Base-by-base conservation (phyloP, 2,888 invertebrate genomes). In the Dione juno region DNA sequence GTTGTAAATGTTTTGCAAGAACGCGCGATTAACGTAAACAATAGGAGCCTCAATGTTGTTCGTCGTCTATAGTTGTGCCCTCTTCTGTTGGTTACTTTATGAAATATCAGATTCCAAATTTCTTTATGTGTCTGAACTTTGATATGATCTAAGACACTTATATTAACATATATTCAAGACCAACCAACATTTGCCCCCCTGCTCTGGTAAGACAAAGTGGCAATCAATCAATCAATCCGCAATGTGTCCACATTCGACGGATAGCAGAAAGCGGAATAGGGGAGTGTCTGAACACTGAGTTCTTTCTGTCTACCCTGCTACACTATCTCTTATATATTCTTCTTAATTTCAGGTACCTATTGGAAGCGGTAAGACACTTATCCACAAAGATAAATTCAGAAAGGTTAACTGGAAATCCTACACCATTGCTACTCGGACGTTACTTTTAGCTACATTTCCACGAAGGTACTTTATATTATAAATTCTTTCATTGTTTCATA, bases 351-450 rank as follows among this genome's bases (percentile, higher is more conserved):
- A 92, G 93, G 77, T 94, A 35, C 85, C 88, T 63, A 92, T 94
- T 73, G 94, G 94, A 59, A 88, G 87, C 72, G 91, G 93, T 0
- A 88, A 87, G 70, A 93, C 93, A 0, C 76, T 88, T 65, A 86
- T 94, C 73, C 88, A 88, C 63, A 84, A 78, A 67, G 86, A 88
- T 40, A 84, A 90, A 69, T 93, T 82, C 71, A 83, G 82, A 37
- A 87, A 84, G 77, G 86, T 94, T 0, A 93, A 93, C 72, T 94
- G 93, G 93, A 86, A 82, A 66, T 88, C 90, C 1, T 92, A 90
- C 74, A 90, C 93, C 0, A 84, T 88, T 14, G 94, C 94, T 6
- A 94, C 94, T 1, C 80, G 94, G 52, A 88, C 90, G 14, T 80
- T 94, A 53, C 79, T 94, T n/a, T 76, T 90, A 71, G 88, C 92